A percentile compares a stretch with the other conserved stretches of the same genome.
phyloP scores from a whole-genome alignment of 2,888 invertebrate species.

The Pelosia muscerda region DNA sequence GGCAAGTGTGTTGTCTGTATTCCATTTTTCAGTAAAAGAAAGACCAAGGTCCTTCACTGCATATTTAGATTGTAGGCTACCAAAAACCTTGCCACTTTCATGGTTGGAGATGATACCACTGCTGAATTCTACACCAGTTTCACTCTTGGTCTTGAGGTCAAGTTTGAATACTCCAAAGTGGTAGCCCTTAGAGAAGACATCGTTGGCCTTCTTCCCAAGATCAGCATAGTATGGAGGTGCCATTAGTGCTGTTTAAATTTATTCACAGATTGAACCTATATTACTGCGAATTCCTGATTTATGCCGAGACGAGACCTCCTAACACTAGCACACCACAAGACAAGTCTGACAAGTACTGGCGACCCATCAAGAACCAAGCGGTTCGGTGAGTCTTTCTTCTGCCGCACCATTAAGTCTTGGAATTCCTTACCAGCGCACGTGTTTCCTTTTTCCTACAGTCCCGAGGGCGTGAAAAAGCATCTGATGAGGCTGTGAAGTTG shows the following conservation, averaged over 20 bases:
- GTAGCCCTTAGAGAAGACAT: constrained; percentile 98
- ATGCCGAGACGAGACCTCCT: constrained; percentile 66
- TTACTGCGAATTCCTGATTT: constrained; percentile 72
- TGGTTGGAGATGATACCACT: constrained; percentile 96
- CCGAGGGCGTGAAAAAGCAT: no score
- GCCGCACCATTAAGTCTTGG: no score
- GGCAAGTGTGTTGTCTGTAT: constrained; percentile 97
- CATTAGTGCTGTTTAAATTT: constrained; percentile 86
- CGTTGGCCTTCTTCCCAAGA: constrained; percentile 98
- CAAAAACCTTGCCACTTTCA: constrained; percentile 96
- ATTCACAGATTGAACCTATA: constrained; percentile 71
- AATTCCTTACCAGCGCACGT: no score
- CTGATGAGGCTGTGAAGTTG: no score
- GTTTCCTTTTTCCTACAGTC: no score
- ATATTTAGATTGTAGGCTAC: constrained; percentile 97
- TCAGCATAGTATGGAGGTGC: constrained; percentile 98
- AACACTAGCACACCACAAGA: constrained; percentile 78
- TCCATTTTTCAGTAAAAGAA: constrained; percentile 99
- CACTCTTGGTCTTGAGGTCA: constrained; percentile 97
- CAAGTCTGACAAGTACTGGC: no score
- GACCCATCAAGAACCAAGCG: no score
- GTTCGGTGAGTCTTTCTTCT: no score
- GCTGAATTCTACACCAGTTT: constrained; percentile 97
- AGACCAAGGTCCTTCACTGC: constrained; percentile 95
- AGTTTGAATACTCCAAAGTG: constrained; percentile 98